phyloP scores from a whole-genome alignment of 2,113 vertebrate species.

The Pipra filicauda region DNA sequence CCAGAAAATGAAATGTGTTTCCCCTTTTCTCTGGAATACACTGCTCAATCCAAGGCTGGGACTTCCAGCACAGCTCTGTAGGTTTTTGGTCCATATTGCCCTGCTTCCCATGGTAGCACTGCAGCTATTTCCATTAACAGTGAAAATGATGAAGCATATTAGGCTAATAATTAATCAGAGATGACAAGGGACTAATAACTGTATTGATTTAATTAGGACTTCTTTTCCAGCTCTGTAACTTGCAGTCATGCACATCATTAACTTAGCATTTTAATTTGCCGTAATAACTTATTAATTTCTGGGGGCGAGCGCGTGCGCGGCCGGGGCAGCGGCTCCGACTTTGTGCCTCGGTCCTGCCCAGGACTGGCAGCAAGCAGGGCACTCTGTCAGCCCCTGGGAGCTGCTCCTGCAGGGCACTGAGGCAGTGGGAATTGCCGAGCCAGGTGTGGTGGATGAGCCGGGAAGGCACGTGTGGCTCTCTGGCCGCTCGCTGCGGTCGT shows the following conservation, averaged over 20 bases:
- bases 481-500: fast-evolving
- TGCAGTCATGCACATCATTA: constrained; percentile 25
- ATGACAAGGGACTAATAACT: constrained; percentile 67
- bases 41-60: not conserved
- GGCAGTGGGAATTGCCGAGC: fast-evolving
- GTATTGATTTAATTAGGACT: constrained; percentile 67
- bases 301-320: not conserved
- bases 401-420: fast-evolving
- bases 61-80: not conserved
- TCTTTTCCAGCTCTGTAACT: constrained; percentile 42
- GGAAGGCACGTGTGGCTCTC: not conserved
- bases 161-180: constrained; percentile 67
- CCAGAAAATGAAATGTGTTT: not conserved
- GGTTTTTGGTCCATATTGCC: not conserved
- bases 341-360: not conserved
- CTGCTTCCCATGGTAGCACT: not conserved
- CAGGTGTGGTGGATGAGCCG: not conserved
- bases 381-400: not conserved
- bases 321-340: not conserved
- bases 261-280: constrained; percentile 45
- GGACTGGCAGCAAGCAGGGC: not conserved
- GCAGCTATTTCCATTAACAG: constrained; percentile 31
- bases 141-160: constrained; percentile 41
- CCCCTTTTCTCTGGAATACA: not conserved
- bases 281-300: constrained; percentile 40